phyloP scores from a whole-genome alignment of 2,888 invertebrate genomes.

The Eupithecia insigniata region DNA sequence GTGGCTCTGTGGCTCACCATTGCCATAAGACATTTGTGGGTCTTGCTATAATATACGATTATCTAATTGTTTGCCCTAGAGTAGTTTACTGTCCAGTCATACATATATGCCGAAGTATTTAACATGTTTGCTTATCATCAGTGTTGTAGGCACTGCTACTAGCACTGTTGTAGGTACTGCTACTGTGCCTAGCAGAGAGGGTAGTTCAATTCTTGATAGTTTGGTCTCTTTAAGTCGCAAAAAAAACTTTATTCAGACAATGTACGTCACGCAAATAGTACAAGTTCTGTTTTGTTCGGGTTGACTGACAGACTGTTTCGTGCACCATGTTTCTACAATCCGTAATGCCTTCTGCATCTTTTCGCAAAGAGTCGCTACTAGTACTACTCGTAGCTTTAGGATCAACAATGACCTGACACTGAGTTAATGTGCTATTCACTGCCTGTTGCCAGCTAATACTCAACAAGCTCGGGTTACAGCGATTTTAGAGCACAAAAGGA shows the following conservation, averaged over 20 bases:
- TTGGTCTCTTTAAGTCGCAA: background rate
- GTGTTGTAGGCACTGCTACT: background rate
- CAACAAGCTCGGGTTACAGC: slow-evolving; percentile 23
- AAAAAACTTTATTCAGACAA: too few species aligned
- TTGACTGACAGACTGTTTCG: background rate
- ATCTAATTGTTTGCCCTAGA: background rate
- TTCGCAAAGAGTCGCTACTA: slow-evolving; percentile 22
- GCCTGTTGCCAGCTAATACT: slow-evolving; percentile 32
- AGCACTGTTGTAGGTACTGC: too few species aligned
- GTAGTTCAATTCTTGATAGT: background rate
- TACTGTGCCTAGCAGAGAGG: background rate
- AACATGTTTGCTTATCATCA: background rate
- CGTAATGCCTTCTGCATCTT: background rate
- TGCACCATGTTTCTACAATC: background rate
- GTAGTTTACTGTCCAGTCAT: background rate
- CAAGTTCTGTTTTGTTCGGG: background rate
- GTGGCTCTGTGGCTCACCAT: background rate
- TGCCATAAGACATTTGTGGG: background rate
- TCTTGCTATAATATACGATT: background rate
- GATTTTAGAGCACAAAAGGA: slow-evolving; percentile 10
- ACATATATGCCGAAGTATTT: background rate
- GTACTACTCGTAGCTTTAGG: slow-evolving; percentile 30
- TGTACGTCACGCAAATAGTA: too few species aligned
- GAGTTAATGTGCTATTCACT: slow-evolving; percentile 39
- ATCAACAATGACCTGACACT: slow-evolving; percentile 47